Percentiles rank a stretch among this genome's conserved stretches.
phyloP scores from a whole-genome alignment of 2,797 vertebrate genomes.

The Eleutherodactylus coqui region DNA sequence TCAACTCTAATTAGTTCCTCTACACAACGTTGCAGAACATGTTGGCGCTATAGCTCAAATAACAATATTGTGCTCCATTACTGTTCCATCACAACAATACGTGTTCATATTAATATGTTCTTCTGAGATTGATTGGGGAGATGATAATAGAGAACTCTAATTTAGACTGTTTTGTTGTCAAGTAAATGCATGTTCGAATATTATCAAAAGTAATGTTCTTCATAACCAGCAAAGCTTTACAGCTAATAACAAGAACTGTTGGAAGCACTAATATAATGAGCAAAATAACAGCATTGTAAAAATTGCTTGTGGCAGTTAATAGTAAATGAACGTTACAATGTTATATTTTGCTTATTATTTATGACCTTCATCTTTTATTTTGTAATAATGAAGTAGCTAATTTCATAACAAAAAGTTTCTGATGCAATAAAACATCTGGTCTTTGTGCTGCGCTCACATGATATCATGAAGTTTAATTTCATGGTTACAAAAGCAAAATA shows the following conservation, averaged over 20 bases:
- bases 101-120: neutral
- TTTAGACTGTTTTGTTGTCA: constrained; percentile 36
- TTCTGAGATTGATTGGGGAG: neutral
- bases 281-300: constrained; percentile 50
- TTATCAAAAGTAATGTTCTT: constrained; percentile 50
- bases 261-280: constrained; percentile 48
- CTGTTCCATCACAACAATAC: neutral
- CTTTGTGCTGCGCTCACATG: constrained; percentile 39
- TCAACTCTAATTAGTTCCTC: too few relatives aligned
- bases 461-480: constrained; percentile 45
- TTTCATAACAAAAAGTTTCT: constrained; percentile 50
- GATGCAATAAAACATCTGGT: constrained; percentile 52
- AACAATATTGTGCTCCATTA: neutral
- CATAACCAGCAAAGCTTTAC: constrained; percentile 39
- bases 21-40: neutral
- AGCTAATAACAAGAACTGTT: constrained; percentile 51
- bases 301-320: constrained; percentile 48
- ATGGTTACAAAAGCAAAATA: constrained; percentile 41
- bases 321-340: constrained; percentile 29
- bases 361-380: constrained; percentile 42
- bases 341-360: constrained; percentile 51
- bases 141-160: constrained; percentile 34
- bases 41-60: neutral
- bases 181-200: constrained; percentile 33
- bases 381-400: constrained; percentile 41